phyloP scores from a whole-genome alignment of 2,888 invertebrate species.

The Lomographa bimaculata region DNA sequence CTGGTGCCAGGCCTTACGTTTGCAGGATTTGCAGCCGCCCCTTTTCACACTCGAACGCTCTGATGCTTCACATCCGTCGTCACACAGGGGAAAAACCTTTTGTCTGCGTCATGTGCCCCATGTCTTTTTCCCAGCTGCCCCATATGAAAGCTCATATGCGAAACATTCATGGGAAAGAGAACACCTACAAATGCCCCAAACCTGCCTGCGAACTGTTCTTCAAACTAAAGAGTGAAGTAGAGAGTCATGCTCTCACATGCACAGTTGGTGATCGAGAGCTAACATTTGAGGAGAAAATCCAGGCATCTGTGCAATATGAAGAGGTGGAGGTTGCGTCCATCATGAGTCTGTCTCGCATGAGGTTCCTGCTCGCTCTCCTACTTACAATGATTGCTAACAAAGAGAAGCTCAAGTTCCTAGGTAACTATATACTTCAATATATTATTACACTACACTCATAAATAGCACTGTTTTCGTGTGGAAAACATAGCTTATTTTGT shows the following conservation, averaged over 20 bases:
- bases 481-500: constrained; percentile 72
- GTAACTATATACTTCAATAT: constrained; percentile 82
- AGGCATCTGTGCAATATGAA: constrained; percentile 53
- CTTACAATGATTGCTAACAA: constrained; percentile 93
- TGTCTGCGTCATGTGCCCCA: constrained; percentile 86
- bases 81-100: constrained; percentile 95
- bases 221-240: constrained; percentile 89
- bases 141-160: constrained; percentile 95
- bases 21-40: constrained; percentile 91
- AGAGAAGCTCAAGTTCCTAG: constrained; percentile 89
- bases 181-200: constrained; percentile 89
- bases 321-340: constrained; percentile 70
- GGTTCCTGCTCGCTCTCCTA: constrained; percentile 90
- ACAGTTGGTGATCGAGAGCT: constrained; percentile 48
- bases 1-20: constrained; percentile 91
- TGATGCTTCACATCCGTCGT: constrained; percentile 91
- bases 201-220: constrained; percentile 86
- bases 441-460: constrained; percentile 54
- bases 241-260: constrained; percentile 85
- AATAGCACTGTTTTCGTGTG: constrained; percentile 70
- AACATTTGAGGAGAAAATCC: constrained; percentile 51
- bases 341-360: constrained; percentile 89
- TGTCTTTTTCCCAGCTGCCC: constrained; percentile 91
- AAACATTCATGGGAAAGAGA: constrained; percentile 90
- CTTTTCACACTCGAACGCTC: constrained; percentile 93